Evolutionary conservation across 2,888 invertebrate genomes (phyloP).

Genomic region (Ditylenchus weischeri): DNA sequence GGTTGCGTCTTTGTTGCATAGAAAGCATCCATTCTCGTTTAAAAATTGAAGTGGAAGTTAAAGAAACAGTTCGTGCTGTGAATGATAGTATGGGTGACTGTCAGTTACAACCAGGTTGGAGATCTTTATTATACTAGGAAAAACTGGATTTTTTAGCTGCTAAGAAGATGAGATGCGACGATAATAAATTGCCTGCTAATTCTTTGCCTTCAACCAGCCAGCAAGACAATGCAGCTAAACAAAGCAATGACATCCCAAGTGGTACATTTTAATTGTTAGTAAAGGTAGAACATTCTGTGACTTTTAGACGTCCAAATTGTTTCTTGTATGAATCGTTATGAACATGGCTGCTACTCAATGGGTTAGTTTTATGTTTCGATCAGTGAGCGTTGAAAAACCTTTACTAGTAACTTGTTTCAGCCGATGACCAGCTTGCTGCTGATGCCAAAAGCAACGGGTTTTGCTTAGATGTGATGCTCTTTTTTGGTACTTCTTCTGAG

Average conservation of each 20-base stretch:
- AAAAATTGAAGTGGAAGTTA: too few relatives aligned
- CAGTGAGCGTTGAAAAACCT: too few relatives aligned
- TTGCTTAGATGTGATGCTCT: constrained; percentile 40
- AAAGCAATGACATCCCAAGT: too few relatives aligned
- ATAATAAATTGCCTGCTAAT: too few relatives aligned
- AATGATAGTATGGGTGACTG: too few relatives aligned
- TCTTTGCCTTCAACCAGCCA: too few relatives aligned
- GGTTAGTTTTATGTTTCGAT: constrained; percentile 32
- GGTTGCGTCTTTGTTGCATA: constrained; percentile 22
- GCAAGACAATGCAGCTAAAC: too few relatives aligned
- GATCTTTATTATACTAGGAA: too few relatives aligned
- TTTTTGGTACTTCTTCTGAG: constrained; percentile 35
- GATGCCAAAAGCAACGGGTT: constrained; percentile 30
- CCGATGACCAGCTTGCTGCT: constrained; percentile 23
- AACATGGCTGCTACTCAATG: constrained; percentile 46
- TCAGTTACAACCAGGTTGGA: too few relatives aligned
- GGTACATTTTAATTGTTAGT: too few relatives aligned
- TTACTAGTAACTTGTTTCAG: background rate
- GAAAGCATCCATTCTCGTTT: background rate
- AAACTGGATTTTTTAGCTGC: constrained; percentile 9
- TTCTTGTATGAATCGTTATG: constrained; percentile 34
- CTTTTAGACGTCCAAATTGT: constrained; percentile 34
- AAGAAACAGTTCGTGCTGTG: too few relatives aligned
- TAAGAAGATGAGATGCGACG: background rate
- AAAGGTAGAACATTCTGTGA: too few relatives aligned